These are phyloP conservation scores for Scotopteryx bipunctaria DNA, from an alignment of 2,888 invertebrate genomes.

Conservation along the genomic window DNA sequence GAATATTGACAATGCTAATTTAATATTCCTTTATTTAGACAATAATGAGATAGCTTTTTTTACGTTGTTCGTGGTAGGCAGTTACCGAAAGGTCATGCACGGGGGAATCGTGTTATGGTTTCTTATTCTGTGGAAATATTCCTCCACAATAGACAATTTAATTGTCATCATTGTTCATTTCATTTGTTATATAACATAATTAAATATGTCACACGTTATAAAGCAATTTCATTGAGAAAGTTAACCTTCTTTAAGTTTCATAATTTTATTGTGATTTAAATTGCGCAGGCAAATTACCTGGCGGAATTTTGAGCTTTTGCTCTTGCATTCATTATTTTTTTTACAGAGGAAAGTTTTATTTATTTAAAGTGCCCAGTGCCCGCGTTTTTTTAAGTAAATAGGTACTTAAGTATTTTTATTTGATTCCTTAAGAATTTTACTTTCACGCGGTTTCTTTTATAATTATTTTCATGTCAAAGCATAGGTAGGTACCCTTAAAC, in stretches of 20 bases:
- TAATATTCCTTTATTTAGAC: conserved; percentile 55
- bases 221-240: conserved; percentile 64
- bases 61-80: conserved; percentile 33
- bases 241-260: conserved; percentile 39
- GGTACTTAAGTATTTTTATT: conserved; percentile 24
- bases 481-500: background rate
- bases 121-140: conserved; percentile 32
- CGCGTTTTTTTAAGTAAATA: conserved; percentile 3
- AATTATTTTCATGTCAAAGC: background rate
- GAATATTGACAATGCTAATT: conserved; percentile 75
- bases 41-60: conserved; percentile 62
- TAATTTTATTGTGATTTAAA: conserved; percentile 49
- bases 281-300: conserved; percentile 41
- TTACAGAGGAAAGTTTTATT: conserved; percentile 39
- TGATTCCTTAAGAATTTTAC: conserved; percentile 39
- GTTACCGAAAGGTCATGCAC: conserved; percentile 33
- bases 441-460: conserved; percentile 65
- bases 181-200: conserved; percentile 58
- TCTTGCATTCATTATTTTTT: conserved; percentile 42
- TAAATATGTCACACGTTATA: conserved; percentile 58
- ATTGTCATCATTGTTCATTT: conserved; percentile 51
- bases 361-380: background rate
- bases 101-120: conserved; percentile 30
- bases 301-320: conserved; percentile 44
- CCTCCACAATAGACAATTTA: conserved; percentile 57